A percentile compares a stretch with the other conserved stretches of the same genome.
These are phyloP conservation scores for Limnephilus auricula DNA, from an alignment of 2,888 invertebrate genomes.

Conservation along the genomic window DNA sequence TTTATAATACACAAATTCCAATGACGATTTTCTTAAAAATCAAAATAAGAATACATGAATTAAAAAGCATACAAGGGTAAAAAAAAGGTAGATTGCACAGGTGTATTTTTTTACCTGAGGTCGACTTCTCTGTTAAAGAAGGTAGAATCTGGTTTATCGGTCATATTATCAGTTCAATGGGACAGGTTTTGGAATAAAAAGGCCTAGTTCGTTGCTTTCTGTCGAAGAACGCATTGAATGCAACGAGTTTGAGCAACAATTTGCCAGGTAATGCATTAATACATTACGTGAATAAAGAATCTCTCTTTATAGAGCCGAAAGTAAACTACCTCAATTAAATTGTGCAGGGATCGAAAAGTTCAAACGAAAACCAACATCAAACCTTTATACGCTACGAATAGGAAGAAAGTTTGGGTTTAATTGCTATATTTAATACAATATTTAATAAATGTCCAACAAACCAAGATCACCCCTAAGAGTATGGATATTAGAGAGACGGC, in stretches of 20 bases:
- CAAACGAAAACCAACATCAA: background rate
- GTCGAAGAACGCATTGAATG: background rate
- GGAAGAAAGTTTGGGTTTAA: too few relatives aligned
- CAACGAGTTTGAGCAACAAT: background rate
- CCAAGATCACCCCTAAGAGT: too few relatives aligned
- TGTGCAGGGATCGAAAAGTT: background rate
- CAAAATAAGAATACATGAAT: background rate
- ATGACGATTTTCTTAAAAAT: background rate
- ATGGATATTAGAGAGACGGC: too few relatives aligned
- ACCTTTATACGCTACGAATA: background rate
- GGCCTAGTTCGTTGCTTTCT: background rate
- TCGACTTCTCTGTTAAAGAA: background rate
- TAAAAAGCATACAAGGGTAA: background rate
- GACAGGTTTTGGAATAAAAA: background rate
- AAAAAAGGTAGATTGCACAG: background rate
- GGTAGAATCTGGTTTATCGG: slow-evolving; percentile 2
- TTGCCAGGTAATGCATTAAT: background rate
- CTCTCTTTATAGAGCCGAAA: background rate
- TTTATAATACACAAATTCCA: background rate
- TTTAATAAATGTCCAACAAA: background rate
- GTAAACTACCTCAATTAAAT: background rate
- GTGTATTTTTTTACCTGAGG: background rate
- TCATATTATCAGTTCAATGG: background rate
- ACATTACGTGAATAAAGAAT: background rate
- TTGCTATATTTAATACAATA: background rate